Evolutionary conservation across 2,113 vertebrate genomes (phyloP).

Genomic region (Perccottus glenii): DNA sequence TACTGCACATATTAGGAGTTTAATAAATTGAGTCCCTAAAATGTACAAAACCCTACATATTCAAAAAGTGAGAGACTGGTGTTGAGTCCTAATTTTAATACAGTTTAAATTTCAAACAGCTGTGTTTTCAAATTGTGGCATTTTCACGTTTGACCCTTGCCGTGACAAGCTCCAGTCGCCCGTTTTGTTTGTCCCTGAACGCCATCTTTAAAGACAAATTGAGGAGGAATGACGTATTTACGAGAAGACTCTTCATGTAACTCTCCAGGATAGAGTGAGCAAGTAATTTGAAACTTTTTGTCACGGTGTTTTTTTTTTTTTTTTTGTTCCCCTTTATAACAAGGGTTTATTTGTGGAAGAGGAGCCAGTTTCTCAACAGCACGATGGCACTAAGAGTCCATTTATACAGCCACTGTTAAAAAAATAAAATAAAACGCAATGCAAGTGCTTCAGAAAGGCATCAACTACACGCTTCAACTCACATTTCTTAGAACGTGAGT

Average conservation of each 20-base stretch:
- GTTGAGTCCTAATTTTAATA: too few species aligned
- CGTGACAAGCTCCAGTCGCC: background rate
- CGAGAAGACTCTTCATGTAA: conserved; percentile 90
- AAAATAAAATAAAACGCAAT: background rate
- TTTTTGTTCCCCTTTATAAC: conserved; percentile 70
- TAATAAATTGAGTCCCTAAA: too few species aligned
- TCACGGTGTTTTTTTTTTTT: conserved; percentile 80
- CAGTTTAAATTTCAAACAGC: background rate
- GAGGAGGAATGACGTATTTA: conserved; percentile 87
- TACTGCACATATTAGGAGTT: too few species aligned
- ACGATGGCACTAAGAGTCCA: conserved; percentile 50
- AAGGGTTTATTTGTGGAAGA: conserved; percentile 82
- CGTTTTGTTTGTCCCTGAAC: background rate
- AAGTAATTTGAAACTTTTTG: conserved; percentile 74
- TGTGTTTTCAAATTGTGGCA: background rate
- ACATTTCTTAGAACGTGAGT: background rate
- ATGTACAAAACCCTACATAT: too few species aligned
- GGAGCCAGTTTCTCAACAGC: conserved; percentile 46
- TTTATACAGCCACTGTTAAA: background rate
- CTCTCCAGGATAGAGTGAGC: conserved; percentile 99
- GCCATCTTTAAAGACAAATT: background rate
- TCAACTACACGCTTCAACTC: background rate
- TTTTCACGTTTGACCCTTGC: background rate
- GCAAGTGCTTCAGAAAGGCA: conserved; percentile 7
- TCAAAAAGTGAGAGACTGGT: too few species aligned